Conservation (phyloP, 2,797 vertebrate species). For the Ctenopoma multispine region DNA sequence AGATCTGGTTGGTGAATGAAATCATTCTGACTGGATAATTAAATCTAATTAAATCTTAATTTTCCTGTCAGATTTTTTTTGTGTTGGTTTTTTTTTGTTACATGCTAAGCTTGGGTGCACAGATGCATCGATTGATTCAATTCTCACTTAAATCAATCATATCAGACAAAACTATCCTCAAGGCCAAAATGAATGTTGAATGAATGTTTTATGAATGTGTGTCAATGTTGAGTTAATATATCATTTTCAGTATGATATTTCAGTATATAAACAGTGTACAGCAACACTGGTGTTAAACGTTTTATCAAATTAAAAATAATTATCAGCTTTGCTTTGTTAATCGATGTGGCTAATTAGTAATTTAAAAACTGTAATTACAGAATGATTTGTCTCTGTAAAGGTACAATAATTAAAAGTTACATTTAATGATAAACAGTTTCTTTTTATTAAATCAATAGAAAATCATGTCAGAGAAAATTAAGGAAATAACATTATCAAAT, state of each 20-base stretch:
- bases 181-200: constrained; percentile 56
- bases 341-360: constrained; percentile 1
- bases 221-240: constrained; percentile 46
- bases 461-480: not conserved
- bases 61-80: constrained; percentile 51
- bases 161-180: constrained; percentile 66
- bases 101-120: constrained; percentile 25
- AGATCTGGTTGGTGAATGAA: constrained; percentile 44
- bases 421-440: not conserved
- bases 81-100: constrained; percentile 65
- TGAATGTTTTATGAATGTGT: constrained; percentile 51
- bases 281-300: constrained; percentile 8
- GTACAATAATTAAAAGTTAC: not conserved
- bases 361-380: not conserved
- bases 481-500: not conserved
- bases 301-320: constrained; percentile 12
- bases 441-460: not conserved
- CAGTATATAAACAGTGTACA: constrained; percentile 26
- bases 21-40: constrained; percentile 61
- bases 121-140: constrained; percentile 44
- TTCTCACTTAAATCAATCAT: constrained; percentile 65
- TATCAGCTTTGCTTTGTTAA: constrained; percentile 2
- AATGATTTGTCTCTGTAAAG: not conserved
- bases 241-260: constrained; percentile 55
- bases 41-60: constrained; percentile 70